phyloP scores from a whole-genome alignment of 2,797 vertebrate genomes.

The Darevskia mixta region DNA sequence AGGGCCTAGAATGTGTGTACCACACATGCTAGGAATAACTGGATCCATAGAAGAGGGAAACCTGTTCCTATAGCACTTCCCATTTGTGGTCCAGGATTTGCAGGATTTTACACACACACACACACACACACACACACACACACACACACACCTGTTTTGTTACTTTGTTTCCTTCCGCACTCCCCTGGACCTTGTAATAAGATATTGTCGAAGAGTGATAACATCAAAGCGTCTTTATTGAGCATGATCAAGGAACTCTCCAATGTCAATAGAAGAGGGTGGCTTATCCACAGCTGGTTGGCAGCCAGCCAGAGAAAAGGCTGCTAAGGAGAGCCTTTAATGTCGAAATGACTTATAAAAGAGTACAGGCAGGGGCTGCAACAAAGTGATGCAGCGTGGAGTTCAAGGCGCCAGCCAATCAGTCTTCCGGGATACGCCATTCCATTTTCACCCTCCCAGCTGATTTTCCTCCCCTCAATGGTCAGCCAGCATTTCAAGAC shows the following conservation, averaged over 20 bases:
- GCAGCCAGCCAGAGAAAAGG: conserved; percentile 54
- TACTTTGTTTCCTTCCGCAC: conserved; percentile 42
- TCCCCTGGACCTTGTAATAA: conserved; percentile 48
- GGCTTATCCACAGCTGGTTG: conserved; percentile 63
- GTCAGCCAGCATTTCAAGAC: neutral
- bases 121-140: too few relatives aligned
- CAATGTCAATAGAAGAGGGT: conserved; percentile 57
- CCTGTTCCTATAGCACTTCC: conserved; percentile 15
- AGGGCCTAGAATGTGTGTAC: too few relatives aligned
- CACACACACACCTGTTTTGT: neutral
- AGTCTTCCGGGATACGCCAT: neutral
- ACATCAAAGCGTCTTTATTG: conserved; percentile 68
- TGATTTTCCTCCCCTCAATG: too few relatives aligned
- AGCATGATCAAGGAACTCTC: conserved; percentile 62
- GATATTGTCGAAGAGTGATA: conserved; percentile 48
- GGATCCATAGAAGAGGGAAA: neutral
- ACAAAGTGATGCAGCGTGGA: neutral
- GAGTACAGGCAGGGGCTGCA: conserved; percentile 12
- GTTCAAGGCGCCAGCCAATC: neutral
- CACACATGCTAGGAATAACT: neutral
- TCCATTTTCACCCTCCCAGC: too few relatives aligned
- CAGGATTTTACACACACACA: neutral
- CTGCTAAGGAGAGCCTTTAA: conserved; percentile 46
- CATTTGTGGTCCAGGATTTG: conserved; percentile 18
- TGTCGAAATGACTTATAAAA: conserved; percentile 58